Base-by-base conservation (phyloP, 2,888 invertebrate species). In the Timema podura region DNA sequence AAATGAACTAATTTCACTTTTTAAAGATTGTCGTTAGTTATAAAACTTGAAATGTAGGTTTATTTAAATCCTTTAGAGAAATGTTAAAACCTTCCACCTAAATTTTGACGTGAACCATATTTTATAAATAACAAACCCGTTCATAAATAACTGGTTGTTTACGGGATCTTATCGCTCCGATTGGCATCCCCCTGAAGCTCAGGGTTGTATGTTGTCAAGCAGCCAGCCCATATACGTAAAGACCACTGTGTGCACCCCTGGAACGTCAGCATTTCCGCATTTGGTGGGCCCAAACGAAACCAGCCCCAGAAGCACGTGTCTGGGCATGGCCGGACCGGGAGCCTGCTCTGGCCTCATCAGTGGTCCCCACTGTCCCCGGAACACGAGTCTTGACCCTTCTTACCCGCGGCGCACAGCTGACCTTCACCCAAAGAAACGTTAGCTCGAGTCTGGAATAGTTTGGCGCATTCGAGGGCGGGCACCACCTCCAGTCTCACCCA, bases 221-320 rank as follows among this genome's bases (percentile, higher is more conserved):
- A 91, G 89, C 91, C 91, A 91, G 71, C 87, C 84, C 68, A 88
- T 78, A 76, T 87, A 91, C 13, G 84, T 81, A 0, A 86, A 80
- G 1, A 91, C 85, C 57, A 85, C 83, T 0, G 90, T 91, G 78
- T 91, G 91, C 5, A 91, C 87, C 0, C 88, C 91, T 0, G 91
- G 91, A 82, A 86, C 0, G 85, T 85, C n/a, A 83, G 79, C 78
- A 64, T 82, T 82, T 81, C 85, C 85, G 75, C 89, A 90, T 0
- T 81, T 77, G 0, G 79, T 78, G 0, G 87, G 85, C 0, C 89
- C 89, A 74, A 86, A 86, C 0, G 89, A 88, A 0, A 89, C 89
- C 0, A 89, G 79, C 6, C 90, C 90, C 65, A 87, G 80, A 9
- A 86, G 77, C 13, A 82, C 84, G 74, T 81, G 84, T 73, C 84